Evolutionary conservation across 2,888 invertebrate genomes (phyloP).

Genomic region (Athripsodes cinereus): DNA sequence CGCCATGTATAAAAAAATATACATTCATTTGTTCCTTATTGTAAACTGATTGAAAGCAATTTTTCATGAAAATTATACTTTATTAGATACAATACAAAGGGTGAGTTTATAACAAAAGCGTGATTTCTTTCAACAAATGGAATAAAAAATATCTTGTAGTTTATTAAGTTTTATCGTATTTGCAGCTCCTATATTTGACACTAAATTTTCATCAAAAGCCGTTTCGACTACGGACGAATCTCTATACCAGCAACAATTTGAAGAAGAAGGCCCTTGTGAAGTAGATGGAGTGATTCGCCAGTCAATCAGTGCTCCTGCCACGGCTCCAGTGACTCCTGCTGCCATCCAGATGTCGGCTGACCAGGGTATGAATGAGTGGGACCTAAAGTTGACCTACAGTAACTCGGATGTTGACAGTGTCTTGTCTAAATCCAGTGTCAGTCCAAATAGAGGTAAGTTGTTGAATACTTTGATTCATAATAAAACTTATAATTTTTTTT

Average conservation of each 20-base stretch:
- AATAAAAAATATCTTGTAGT: no score
- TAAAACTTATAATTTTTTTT: no score
- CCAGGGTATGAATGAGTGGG: constrained; percentile 24
- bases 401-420: constrained; percentile 19
- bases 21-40: no score
- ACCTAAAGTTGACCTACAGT: constrained; percentile 26
- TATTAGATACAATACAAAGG: no score
- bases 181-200: constrained; percentile 21
- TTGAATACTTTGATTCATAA: no score
- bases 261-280: neutral
- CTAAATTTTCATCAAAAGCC: constrained; percentile 19
- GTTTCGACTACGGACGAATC: constrained; percentile 20
- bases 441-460: constrained; percentile 16
- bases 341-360: constrained; percentile 15
- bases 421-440: constrained; percentile 20
- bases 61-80: no score
- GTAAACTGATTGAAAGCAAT: no score
- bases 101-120: no score
- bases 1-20: no score
- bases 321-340: constrained; percentile 8
- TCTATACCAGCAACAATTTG: constrained; percentile 15
- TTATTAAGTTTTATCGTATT: no score
- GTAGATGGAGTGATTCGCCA: constrained; percentile 3
- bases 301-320: constrained; percentile 5
- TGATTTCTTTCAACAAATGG: no score